Conservation (phyloP, 92 coral and sea anemone species). For the Galaxea fascicularis region DNA sequence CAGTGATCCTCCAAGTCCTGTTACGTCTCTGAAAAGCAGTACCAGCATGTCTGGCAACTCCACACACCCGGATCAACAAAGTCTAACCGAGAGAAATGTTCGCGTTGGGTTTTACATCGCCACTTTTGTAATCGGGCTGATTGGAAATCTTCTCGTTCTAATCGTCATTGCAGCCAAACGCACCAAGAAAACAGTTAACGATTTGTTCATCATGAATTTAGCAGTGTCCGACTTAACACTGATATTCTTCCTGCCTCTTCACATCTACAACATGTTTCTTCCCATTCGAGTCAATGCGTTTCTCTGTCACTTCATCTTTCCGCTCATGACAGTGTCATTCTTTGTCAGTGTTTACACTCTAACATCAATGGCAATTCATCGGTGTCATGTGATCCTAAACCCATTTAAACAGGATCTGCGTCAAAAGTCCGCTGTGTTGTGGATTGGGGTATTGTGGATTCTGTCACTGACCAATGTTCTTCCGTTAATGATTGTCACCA, state of each 20-base stretch:
- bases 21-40: background rate
- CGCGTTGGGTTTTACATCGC: constrained; percentile 70
- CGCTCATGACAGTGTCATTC: constrained; percentile 86
- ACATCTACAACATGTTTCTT: constrained; percentile 66
- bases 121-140: constrained; percentile 74
- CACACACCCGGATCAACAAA: background rate
- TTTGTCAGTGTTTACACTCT: constrained; percentile 88
- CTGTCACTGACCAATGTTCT: constrained; percentile 63
- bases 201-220: constrained; percentile 85
- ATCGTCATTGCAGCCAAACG: constrained; percentile 75
- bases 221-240: constrained; percentile 81
- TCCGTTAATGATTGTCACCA: constrained; percentile 78
- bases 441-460: constrained; percentile 72
- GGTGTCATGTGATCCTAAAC: constrained; percentile 85
- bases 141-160: constrained; percentile 80
- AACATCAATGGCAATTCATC: constrained; percentile 89
- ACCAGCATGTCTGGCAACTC: constrained; percentile 22
- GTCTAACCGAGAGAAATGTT: constrained; percentile 33
- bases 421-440: constrained; percentile 64
- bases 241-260: constrained; percentile 81
- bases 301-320: constrained; percentile 76
- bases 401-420: constrained; percentile 84
- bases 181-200: constrained; percentile 77
- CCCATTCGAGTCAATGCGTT: constrained; percentile 67
- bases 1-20: too few relatives aligned